Conservation (phyloP, 2,888 invertebrate genomes). For the Falcaria lacertinaria region DNA sequence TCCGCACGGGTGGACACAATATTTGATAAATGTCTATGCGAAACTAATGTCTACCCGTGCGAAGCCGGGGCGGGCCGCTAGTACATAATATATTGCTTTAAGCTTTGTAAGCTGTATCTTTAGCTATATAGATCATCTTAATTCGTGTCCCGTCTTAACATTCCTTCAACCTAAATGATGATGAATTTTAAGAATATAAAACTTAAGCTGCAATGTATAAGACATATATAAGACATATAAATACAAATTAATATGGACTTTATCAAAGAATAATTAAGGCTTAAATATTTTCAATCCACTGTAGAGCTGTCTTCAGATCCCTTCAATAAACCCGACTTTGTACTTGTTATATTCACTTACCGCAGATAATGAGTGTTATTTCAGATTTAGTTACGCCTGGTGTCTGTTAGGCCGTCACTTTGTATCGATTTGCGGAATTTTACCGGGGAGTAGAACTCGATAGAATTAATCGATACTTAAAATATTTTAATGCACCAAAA, state of each 20-base stretch:
- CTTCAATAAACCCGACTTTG: constrained; percentile 30
- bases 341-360: constrained; percentile 47
- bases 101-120: no score
- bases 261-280: constrained; percentile 2
- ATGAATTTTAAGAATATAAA: no score
- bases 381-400: constrained; percentile 18
- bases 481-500: no score
- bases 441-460: constrained; percentile 15
- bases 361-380: constrained; percentile 43
- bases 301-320: constrained; percentile 19
- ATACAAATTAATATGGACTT: not conserved
- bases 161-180: no score
- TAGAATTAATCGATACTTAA: not conserved
- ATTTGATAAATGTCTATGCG: no score
- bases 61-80: no score
- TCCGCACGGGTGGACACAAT: no score
- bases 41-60: no score
- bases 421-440: constrained; percentile 39
- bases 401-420: constrained; percentile 32
- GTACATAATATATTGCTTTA: no score
- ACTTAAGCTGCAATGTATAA: not conserved
- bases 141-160: no score
- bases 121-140: no score
- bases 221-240: not conserved
- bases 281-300: constrained; percentile 6